Evolutionary conservation across 2,113 vertebrate genomes (phyloP).

Genomic region (Synchiropus splendidus): DNA sequence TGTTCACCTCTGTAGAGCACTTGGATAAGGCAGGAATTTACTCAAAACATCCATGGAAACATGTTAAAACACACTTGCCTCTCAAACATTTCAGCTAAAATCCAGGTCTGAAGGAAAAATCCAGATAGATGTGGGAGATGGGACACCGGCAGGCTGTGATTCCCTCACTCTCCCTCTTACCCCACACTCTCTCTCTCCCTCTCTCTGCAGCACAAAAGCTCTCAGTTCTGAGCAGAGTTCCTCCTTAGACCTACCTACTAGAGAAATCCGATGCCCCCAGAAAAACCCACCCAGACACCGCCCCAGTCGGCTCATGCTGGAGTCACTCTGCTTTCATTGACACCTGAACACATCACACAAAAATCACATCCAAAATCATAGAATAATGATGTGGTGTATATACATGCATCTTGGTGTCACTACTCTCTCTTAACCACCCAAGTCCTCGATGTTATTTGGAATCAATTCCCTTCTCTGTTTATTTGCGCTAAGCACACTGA

Average conservation of each 20-base stretch:
- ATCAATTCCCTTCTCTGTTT: no score
- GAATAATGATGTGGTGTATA: no score
- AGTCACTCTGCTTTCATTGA: constrained; percentile 14
- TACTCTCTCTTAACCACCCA: no score
- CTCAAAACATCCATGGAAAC: neutral
- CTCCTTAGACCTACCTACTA: constrained; percentile 33
- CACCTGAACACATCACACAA: neutral
- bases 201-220: constrained; percentile 48
- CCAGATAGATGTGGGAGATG: constrained; percentile 35
- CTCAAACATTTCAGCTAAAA: constrained; percentile 47
- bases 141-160: constrained; percentile 27
- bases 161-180: constrained; percentile 27
- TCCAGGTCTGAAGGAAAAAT: constrained; percentile 34
- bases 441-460: no score
- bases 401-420: no score
- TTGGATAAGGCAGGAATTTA: neutral
- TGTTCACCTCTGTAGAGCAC: constrained; percentile 4
- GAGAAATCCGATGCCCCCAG: constrained; percentile 50
- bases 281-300: constrained; percentile 25
- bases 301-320: constrained; percentile 16
- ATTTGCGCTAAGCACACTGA: no score
- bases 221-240: constrained; percentile 44
- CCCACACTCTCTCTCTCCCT: constrained; percentile 12
- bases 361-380: no score
- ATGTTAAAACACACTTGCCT: constrained; percentile 41